Evolutionary conservation across 2,113 vertebrate species (phyloP).

Genomic region (Eidolon helvum): DNA sequence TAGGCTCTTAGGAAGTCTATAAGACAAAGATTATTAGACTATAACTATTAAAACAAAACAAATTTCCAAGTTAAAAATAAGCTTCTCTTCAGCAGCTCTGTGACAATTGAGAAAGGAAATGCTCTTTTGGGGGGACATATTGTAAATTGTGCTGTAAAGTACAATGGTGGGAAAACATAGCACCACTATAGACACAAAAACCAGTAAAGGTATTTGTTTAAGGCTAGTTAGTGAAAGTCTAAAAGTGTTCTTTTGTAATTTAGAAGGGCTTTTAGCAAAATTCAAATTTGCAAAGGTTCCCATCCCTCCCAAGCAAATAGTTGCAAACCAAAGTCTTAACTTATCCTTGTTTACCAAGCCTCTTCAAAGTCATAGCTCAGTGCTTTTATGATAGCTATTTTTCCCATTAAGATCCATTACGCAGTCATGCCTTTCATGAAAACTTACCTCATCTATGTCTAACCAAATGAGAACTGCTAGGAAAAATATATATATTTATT

Average conservation of each 20-base stretch:
- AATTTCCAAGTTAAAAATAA: slow-evolving; percentile 86
- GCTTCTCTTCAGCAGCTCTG: slow-evolving; percentile 76
- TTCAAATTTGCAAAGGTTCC: slow-evolving; percentile 67
- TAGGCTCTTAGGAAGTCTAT: slow-evolving; percentile 60
- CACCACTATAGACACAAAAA: slow-evolving; percentile 67
- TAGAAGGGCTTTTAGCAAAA: slow-evolving; percentile 71
- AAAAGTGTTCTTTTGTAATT: slow-evolving; percentile 46
- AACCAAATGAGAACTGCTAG: slow-evolving; percentile 77
- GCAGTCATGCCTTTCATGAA: slow-evolving; percentile 80
- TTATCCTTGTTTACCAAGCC: slow-evolving; percentile 65
- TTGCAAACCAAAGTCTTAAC: slow-evolving; percentile 68
- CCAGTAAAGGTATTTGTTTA: slow-evolving; percentile 70
- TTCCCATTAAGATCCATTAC: slow-evolving; percentile 78
- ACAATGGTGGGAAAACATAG: slow-evolving; percentile 87
- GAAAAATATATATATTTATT: slow-evolving; percentile 78
- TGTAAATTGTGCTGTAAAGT: slow-evolving; percentile 88
- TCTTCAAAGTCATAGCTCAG: slow-evolving; percentile 73
- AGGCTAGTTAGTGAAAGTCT: slow-evolving; percentile 47
- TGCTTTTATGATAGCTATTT: slow-evolving; percentile 77
- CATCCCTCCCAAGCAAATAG: slow-evolving; percentile 65
- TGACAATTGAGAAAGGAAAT: slow-evolving; percentile 88
- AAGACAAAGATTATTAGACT: slow-evolving; percentile 71
- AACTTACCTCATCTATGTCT: slow-evolving; percentile 68
- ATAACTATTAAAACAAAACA: slow-evolving; percentile 69
- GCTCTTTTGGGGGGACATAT: slow-evolving; percentile 77